Conservation (phyloP, 1,140 invertebrate species). For the Luehdorfia chinensis region DNA sequence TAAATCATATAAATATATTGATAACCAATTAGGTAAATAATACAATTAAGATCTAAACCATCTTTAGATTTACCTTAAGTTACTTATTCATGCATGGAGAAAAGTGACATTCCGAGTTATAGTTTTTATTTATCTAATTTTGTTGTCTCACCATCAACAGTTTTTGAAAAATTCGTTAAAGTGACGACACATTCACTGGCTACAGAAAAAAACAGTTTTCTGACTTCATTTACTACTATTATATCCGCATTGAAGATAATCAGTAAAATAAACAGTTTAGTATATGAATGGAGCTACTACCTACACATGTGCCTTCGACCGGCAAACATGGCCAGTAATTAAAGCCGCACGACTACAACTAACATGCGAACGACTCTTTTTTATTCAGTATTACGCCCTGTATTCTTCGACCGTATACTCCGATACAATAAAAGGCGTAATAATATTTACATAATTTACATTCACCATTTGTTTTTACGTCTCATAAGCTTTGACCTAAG, state of each 20-base stretch:
- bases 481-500: slow-evolving; percentile 2
- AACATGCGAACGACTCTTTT: slow-evolving; percentile 24
- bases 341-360: slow-evolving; percentile 40
- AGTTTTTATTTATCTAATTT: too few species aligned
- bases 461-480: slow-evolving; percentile 14
- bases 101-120: too few species aligned
- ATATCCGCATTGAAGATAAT: slow-evolving; percentile 27
- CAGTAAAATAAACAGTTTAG: slow-evolving; percentile 41
- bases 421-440: slow-evolving; percentile 37
- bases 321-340: slow-evolving; percentile 39
- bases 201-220: too few species aligned
- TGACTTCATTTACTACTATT: too few species aligned
- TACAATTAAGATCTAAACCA: too few species aligned
- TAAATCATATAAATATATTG: too few species aligned
- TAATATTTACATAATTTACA: slow-evolving; percentile 36
- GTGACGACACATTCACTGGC: too few species aligned
- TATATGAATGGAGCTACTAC: slow-evolving; percentile 31
- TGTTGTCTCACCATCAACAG: too few species aligned
- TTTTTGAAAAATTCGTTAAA: too few species aligned
- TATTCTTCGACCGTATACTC: slow-evolving; percentile 40
- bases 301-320: slow-evolving; percentile 21
- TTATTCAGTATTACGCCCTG: slow-evolving; percentile 39
- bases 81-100: too few species aligned
- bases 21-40: too few species aligned
- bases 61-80: too few species aligned